Percentiles rank a stretch among this genome's conserved stretches.
These are phyloP conservation scores for Drosophila anceps DNA, from an alignment of 2,888 invertebrate genomes.

Conservation along the genomic window DNA sequence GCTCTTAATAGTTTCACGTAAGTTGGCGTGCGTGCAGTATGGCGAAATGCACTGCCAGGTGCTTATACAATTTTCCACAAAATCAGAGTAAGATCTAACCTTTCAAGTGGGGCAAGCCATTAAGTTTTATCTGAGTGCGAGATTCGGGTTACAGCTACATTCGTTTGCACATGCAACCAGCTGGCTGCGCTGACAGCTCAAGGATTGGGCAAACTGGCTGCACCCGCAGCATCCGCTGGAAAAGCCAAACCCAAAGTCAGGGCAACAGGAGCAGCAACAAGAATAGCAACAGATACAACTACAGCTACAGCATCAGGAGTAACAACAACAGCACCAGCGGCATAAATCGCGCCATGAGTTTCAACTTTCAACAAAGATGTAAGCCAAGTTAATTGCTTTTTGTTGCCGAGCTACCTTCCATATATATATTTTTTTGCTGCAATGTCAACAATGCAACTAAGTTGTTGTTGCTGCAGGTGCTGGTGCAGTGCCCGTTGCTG, in stretches of 20 bases:
- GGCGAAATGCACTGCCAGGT: constrained; percentile 29
- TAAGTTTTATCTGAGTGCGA: constrained; percentile 63
- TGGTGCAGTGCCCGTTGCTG: constrained; percentile 51
- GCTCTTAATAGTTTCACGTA: constrained; percentile 24
- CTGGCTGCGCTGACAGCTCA: constrained; percentile 41
- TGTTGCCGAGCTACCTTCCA: constrained; percentile 70
- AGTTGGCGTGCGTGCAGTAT: constrained; percentile 13
- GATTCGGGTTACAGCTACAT: constrained; percentile 43
- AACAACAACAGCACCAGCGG: constrained; percentile 43
- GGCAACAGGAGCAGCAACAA: constrained; percentile 12
- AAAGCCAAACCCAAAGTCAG: constrained; percentile 12
- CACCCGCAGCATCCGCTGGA: constrained; percentile 30
- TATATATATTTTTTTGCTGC: constrained; percentile 55
- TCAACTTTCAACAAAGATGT: constrained; percentile 79
- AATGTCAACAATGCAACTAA: constrained; percentile 80
- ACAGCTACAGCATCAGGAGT: background rate
- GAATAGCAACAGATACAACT: constrained; percentile 6
- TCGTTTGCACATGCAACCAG: constrained; percentile 47
- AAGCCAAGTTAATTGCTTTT: constrained; percentile 80
- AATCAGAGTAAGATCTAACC: constrained; percentile 70
- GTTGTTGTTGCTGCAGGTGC: constrained; percentile 26
- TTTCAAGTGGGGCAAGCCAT: constrained; percentile 67
- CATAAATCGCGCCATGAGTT: constrained; percentile 78
- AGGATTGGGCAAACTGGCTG: constrained; percentile 51
- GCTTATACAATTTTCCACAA: constrained; percentile 62